Conservation (phyloP, 2,888 invertebrate species). For the Rhodophaea formosa region DNA sequence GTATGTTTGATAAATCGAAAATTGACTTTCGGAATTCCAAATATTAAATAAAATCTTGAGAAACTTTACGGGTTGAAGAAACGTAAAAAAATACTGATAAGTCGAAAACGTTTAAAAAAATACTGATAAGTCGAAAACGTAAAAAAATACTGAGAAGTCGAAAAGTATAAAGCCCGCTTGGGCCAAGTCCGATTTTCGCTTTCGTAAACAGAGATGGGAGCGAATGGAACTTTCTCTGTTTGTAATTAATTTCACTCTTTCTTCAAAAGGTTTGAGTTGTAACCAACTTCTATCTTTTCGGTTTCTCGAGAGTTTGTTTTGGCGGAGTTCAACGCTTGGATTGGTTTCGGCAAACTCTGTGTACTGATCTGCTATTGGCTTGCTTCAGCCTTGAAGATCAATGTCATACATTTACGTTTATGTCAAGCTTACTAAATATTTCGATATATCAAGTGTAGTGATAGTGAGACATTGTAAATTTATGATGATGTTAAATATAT, state of each 20-base stretch:
- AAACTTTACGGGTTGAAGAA: too few relatives aligned
- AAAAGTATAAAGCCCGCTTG: conserved; percentile 20
- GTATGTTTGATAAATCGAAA: too few relatives aligned
- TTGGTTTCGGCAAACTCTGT: not conserved
- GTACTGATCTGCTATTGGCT: not conserved
- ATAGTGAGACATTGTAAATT: too few relatives aligned
- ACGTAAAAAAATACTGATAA: too few relatives aligned
- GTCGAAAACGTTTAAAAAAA: too few relatives aligned
- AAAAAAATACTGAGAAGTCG: not conserved
- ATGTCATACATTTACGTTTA: too few relatives aligned
- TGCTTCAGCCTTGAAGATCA: not conserved
- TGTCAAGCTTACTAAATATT: too few relatives aligned
- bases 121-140: too few relatives aligned
- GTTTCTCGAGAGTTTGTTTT: not conserved
- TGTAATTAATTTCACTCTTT: conserved; percentile 42
- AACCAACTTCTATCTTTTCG: conserved; percentile 13
- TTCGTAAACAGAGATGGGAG: conserved; percentile 36
- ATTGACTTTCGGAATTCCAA: too few relatives aligned
- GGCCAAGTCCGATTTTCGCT: conserved; percentile 33
- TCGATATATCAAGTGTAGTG: too few relatives aligned
- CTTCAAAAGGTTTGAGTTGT: conserved; percentile 31
- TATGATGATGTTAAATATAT: too few relatives aligned
- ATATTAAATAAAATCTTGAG: too few relatives aligned
- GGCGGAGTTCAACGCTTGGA: not conserved
- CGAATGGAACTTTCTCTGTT: conserved; percentile 40